Evolutionary conservation across 2,113 vertebrate genomes (phyloP), one percentile per base, ranked within the genome.

Genomic region (Leucoraja erinaceus): DNA sequence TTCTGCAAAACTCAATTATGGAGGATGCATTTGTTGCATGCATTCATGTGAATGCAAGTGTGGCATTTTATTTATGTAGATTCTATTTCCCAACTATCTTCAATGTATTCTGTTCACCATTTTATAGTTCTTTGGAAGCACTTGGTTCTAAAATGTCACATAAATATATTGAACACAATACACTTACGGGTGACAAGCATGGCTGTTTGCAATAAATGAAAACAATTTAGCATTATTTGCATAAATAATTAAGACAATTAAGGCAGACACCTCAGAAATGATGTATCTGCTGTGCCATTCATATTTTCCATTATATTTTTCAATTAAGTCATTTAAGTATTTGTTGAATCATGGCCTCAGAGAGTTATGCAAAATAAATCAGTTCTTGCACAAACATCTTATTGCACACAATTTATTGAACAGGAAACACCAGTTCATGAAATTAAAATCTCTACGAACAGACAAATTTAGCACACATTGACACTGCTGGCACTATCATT

Each of bases 291-390:
- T 31, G 56, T 88, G 14, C 0, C 12, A 14, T 28, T 63, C 59
- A 63, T 63, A 63, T 88, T 88, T 88, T n/a, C 59, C 28, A 88
- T 66, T 88, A 31, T 86, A 61, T 31, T 86, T 83, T 25, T 86
- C 56, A 61, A 86, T 86, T 63, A 16, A 86, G 63, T 86, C 12
- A 31, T 86, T 86, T 86, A 11, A 86, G 61, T 61, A 9, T 61
- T 11, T 25, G 59, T 86, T 86, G 83, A 63, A 16, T 61, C 83
- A 31, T 16, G 61, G 81, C 56, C 31, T 84, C 81, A 28, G 18
- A 11, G 61, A 61, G 4, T 61, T 84, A 84, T 84, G 81, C 28
- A 28, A 28, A n/a, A 25, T 18, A 72, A 83, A 25, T 22, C 79
- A 56, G 20, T 16, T 83, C 79, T 9, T 83, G 9, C 79, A 56